Evolutionary conservation across 2,797 vertebrate genomes (phyloP).

Genomic region (Spinus pinus): DNA sequence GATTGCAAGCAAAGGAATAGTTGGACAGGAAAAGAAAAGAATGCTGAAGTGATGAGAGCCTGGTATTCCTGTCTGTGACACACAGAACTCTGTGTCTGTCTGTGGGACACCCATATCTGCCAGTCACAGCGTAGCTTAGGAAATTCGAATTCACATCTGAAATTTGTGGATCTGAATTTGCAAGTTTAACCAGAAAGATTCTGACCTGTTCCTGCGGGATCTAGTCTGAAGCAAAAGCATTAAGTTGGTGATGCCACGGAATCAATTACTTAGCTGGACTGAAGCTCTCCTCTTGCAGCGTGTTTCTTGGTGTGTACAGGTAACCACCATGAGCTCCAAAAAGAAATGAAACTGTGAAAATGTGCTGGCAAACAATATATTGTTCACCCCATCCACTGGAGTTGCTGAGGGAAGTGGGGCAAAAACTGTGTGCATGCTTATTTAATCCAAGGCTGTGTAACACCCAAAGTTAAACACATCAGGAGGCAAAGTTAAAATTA

Average conservation of each 20-base stretch:
- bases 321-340: not conserved
- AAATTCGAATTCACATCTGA: not conserved
- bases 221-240: not conserved
- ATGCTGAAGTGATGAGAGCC: not conserved
- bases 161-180: not conserved
- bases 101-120: not conserved
- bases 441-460: not conserved
- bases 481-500: not conserved
- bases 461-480: not conserved
- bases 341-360: not conserved
- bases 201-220: not conserved
- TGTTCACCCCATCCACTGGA: not conserved
- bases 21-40: not conserved
- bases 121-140: not conserved
- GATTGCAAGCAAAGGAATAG: not conserved
- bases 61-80: not conserved
- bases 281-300: not conserved
- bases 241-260: not conserved
- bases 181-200: not conserved
- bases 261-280: not conserved
- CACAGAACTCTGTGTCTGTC: not conserved
- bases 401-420: not conserved
- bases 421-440: not conserved
- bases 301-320: not conserved
- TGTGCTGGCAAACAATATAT: not conserved